Percentiles rank a stretch among this genome's conserved stretches.
These are phyloP conservation scores for Calidris pugnax DNA, from an alignment of 2,113 vertebrate species.

Conservation along the genomic window DNA sequence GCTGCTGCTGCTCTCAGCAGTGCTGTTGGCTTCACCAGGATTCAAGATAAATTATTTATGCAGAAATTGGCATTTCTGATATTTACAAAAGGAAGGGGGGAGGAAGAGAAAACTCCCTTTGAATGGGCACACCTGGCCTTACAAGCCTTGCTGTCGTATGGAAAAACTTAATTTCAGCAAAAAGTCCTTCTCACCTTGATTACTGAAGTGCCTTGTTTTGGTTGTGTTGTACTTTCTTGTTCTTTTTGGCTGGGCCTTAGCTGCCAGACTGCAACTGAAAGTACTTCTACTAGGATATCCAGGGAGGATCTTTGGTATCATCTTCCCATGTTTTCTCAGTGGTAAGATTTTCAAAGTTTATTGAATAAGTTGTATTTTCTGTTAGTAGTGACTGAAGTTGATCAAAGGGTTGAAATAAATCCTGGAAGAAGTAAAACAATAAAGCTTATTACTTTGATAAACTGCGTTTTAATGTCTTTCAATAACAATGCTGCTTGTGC, in stretches of 20 bases:
- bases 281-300: neutral
- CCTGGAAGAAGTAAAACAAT: neutral
- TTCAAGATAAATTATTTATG: neutral
- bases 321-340: neutral
- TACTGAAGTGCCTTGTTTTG: neutral
- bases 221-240: neutral
- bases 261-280: neutral
- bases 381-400: neutral
- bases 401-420: neutral
- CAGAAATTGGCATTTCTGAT: constrained; percentile 7
- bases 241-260: neutral
- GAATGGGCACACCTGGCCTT: neutral
- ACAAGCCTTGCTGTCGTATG: neutral
- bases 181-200: neutral
- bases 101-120: neutral
- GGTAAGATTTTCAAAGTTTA: neutral
- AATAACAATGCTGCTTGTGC: neutral
- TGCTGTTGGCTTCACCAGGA: neutral
- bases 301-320: neutral
- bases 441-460: neutral
- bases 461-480: neutral
- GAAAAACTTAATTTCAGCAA: neutral
- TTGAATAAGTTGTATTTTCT: neutral
- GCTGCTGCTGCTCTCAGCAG: constrained; percentile 20
- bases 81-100: neutral